Percentiles rank a stretch among this genome's conserved stretches.
These are phyloP conservation scores for Drosophila peninsularis DNA, from an alignment of 2,888 invertebrate genomes.

Conservation along the genomic window DNA sequence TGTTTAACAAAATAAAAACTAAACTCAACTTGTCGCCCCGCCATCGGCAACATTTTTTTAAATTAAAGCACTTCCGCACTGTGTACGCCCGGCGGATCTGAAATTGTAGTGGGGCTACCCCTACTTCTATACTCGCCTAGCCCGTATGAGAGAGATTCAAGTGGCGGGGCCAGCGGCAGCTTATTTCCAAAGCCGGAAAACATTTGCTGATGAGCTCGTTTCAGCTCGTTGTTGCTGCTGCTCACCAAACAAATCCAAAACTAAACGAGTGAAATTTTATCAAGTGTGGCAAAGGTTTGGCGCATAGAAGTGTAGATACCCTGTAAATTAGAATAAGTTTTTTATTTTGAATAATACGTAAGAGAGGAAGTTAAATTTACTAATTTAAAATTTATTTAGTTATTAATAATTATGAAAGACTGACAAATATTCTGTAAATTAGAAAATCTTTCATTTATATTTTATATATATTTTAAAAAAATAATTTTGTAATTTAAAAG, in stretches of 20 bases:
- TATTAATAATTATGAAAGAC: not conserved
- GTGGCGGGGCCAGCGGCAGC: slow-evolving; percentile 11
- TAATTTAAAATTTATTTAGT: not conserved
- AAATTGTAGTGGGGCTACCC: slow-evolving; percentile 23
- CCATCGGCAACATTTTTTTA: slow-evolving; percentile 49
- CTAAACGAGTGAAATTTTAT: slow-evolving; percentile 14
- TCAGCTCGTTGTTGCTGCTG: slow-evolving; percentile 15
- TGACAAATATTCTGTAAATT: not conserved
- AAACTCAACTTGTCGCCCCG: slow-evolving; percentile 32
- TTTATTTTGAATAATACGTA: not conserved
- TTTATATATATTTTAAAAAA: too few relatives aligned
- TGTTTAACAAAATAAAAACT: slow-evolving; percentile 20
- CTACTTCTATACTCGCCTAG: slow-evolving; percentile 15
- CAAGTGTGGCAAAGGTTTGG: not conserved
- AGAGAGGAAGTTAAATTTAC: not conserved
- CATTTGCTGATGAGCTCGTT: slow-evolving; percentile 60
- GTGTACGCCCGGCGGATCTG: slow-evolving; percentile 33
- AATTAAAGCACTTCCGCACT: slow-evolving; percentile 66
- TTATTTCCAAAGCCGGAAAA: slow-evolving; percentile 56
- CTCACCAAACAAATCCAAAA: slow-evolving; percentile 14
- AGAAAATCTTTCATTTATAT: too few relatives aligned
- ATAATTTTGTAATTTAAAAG: too few relatives aligned
- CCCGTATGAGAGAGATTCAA: slow-evolving; percentile 5
- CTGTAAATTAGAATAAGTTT: not conserved
- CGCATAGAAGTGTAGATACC: not conserved